Evolutionary conservation across 2,113 vertebrate species (phyloP).

Genomic region (Steatornis caripensis): DNA sequence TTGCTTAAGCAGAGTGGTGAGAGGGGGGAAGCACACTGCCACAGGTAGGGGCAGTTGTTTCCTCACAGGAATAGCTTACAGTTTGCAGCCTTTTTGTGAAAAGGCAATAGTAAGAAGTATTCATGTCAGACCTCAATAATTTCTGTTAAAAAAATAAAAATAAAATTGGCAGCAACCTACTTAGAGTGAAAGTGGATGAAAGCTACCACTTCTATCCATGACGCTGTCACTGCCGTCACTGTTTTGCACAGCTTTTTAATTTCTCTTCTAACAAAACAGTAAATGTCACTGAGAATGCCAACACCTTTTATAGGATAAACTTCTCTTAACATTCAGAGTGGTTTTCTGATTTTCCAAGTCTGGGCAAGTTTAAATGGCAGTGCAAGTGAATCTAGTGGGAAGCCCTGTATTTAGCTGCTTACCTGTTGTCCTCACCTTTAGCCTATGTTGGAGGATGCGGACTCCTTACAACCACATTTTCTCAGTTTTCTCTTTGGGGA

Average conservation of each 20-base stretch:
- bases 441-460: neutral
- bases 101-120: neutral
- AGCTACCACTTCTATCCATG: neutral
- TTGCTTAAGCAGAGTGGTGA: no score
- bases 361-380: neutral
- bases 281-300: neutral
- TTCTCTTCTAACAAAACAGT: neutral
- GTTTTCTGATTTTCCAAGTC: neutral
- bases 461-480: neutral
- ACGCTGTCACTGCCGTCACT: neutral
- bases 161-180: neutral
- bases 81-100: neutral
- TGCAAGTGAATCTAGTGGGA: neutral
- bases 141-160: neutral
- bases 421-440: neutral
- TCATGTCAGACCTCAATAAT: neutral
- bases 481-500: neutral
- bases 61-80: neutral
- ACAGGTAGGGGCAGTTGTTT: neutral
- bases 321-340: neutral
- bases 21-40: no score
- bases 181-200: neutral
- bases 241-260: neutral
- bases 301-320: neutral
- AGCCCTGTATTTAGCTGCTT: neutral